phyloP scores from a whole-genome alignment of 2,888 invertebrate species.

The Drepanosiphum platanoidis region DNA sequence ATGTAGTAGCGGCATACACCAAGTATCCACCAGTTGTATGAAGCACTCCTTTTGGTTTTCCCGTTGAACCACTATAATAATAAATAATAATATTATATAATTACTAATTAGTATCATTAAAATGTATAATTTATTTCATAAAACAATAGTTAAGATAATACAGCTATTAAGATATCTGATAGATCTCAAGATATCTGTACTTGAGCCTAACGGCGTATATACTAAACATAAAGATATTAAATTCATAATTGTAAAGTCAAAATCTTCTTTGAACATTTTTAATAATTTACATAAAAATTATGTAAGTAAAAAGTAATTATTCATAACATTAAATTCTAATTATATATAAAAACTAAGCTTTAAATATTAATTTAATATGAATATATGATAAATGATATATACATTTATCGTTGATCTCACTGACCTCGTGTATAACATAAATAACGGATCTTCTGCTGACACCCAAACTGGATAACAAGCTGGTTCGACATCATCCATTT shows the following conservation, averaged over 20 bases:
- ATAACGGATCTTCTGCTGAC: conserved; percentile 94
- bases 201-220: no score
- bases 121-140: no score
- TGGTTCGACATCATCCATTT: conserved; percentile 81
- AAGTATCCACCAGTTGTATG: conserved; percentile 96
- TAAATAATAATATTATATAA: not conserved
- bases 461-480: conserved; percentile 95
- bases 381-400: not conserved
- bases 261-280: not conserved
- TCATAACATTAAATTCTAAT: not conserved
- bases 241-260: not conserved
- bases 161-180: no score
- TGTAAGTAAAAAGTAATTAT: not conserved
- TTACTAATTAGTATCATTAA: no score
- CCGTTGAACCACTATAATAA: conserved; percentile 83
- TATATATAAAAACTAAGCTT: not conserved
- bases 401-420: not conserved
- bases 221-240: not conserved
- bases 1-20: conserved; percentile 90
- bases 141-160: no score
- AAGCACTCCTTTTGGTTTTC: conserved; percentile 96
- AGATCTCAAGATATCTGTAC: no score
- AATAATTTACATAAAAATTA: not conserved
- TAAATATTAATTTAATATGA: not conserved
- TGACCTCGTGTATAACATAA: conserved; percentile 94